Base-by-base conservation (phyloP, 1,140 invertebrate species). In the Lordiphosa collinella region DNA sequence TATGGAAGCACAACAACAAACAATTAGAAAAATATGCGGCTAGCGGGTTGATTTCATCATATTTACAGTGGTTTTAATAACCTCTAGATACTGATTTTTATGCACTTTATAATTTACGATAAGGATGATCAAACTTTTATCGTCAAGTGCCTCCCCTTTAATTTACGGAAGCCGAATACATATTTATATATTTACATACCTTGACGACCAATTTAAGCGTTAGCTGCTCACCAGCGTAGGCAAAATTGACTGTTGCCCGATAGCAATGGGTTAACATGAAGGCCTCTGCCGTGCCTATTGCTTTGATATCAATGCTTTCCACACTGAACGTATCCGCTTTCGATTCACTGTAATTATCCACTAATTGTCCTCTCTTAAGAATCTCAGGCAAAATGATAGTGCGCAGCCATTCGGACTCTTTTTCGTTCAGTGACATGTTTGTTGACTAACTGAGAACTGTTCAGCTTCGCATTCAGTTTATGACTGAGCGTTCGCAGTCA, bases 191-290 rank as follows among this genome's bases (percentile, higher is more conserved):
- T 29, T 1, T 29, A 29, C 10, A 13, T 59, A 85, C 86, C 78
- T 88, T 88, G 7, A 88, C 58, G 22, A 87, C 67, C 14, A 87
- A 25, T 43, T 69, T 84, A 1, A 22, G 47, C n/a, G 55, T 44
- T 0, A 37, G 6, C 11, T 44, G 29, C 2, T 62, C 10, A 0
- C 54, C 64, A 2, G 59, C 59, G 18, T 68, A 84, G 11, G 60
- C 44, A 43, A 85, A 71, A n/a, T 37, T 51, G 0, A 88, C 48
- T 0, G 37, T 54, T 0, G 74, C 66, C 0, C 74, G 34, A 52
- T 80, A 88, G 52, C 86, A 88, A 0, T 22, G 43, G 4, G 86
- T 88, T 16, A 87, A 32, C 86, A 88, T 88, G 16, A 79, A 88
- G 3, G 86, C 86, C 41, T 88, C 86, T 0, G 67, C 53, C 4